phyloP scores from a whole-genome alignment of 2,113 vertebrate species.

The Alethe castanea region DNA sequence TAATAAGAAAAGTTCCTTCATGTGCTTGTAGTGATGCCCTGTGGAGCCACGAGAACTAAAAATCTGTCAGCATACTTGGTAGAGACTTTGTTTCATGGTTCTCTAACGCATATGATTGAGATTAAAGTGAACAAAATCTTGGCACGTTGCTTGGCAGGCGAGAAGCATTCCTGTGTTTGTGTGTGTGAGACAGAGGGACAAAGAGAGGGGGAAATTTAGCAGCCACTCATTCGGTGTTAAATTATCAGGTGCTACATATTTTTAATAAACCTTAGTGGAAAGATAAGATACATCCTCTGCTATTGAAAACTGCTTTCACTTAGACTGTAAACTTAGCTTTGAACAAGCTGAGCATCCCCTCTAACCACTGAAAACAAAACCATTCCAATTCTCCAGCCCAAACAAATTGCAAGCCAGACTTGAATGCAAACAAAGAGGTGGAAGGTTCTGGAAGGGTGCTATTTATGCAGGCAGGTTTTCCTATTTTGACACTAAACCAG shows the following conservation, averaged over 20 bases:
- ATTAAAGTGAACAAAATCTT: conserved; percentile 60
- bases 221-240: background rate
- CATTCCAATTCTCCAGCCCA: background rate
- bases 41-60: conserved; percentile 25
- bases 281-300: conserved; percentile 21
- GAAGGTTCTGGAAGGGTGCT: background rate
- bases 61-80: conserved; percentile 46
- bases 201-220: background rate
- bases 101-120: conserved; percentile 49
- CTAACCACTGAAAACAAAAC: background rate
- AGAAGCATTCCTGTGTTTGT: conserved; percentile 32
- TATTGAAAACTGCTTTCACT: background rate
- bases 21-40: conserved; percentile 2
- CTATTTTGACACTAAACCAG: background rate
- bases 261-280: conserved; percentile 29
- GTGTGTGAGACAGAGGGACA: background rate
- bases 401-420: background rate
- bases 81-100: conserved; percentile 47
- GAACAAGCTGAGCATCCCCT: background rate
- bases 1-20: conserved; percentile 22
- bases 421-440: background rate
- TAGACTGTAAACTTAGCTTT: background rate
- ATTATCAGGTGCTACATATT: conserved; percentile 59
- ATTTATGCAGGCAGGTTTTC: background rate
- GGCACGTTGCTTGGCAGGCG: conserved; percentile 38